Base-by-base conservation (phyloP, 2,888 invertebrate species). In the Trichopoda pennipes region DNA sequence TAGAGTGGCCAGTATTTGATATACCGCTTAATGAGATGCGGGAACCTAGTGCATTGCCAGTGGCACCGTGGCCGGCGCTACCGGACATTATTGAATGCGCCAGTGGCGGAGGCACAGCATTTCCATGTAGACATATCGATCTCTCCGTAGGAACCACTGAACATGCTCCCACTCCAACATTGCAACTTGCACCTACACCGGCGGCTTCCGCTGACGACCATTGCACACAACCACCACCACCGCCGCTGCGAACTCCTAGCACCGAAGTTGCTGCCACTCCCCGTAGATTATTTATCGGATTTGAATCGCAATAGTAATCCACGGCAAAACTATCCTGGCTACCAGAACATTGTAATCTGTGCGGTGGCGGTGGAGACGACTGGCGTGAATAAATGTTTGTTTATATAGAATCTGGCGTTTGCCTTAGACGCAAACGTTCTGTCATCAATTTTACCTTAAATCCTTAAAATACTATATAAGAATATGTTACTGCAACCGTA, bases 271-370 rank as follows among this genome's bases (percentile, higher is more conserved):
- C 74, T 80, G 81, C 74, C 74, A 85, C 79, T 81, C 84, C 84
- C 77, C 82, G 81, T 77, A 84, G 74, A 72, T 77, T 84, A 82
- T 81, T 84, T 72, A 80, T 83, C 63, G 76, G 76, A 82, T 84
- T 80, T 84, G 87, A 89, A 88, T 90, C 91, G 89, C 91, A 91
- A 88, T 90, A 91, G 87, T 91, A 91, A 88, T 91, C 91, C 89
- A 91, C 91, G 88, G 90, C 90, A 90, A 91, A 91, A 90, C 91
- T 91, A 87, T 91, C 91, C 90, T 91, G 91, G 91, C 91, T 91
- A 91, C 91, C 91, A 91, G 91, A 91, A 89, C 91, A 91, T 91
- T 91, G 91, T 88, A 91, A 88, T 87, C 91, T 90, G 88, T 90
- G 91, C 88, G 90, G 89, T 89, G 91, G 91, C 89, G 91, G 91